A percentile compares a stretch with the other conserved stretches of the same genome.
phyloP scores from a whole-genome alignment of 2,113 vertebrate genomes.

The Paratilapia polleni region DNA sequence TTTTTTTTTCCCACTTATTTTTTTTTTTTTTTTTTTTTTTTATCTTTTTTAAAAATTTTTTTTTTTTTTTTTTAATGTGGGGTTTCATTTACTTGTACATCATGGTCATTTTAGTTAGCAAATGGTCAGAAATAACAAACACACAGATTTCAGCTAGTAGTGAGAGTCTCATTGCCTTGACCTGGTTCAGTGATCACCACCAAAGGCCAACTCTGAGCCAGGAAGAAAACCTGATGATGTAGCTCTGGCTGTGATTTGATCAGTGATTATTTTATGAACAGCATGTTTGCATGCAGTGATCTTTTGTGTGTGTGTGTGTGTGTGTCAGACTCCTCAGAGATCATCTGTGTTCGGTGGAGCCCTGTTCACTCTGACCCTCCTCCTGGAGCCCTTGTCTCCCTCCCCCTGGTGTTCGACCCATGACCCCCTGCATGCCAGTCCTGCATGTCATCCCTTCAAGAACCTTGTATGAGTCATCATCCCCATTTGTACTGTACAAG shows the following conservation, averaged over 20 bases:
- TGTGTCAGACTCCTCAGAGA: slow-evolving; percentile 71
- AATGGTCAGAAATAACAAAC: neutral
- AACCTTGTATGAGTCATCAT: slow-evolving; percentile 39
- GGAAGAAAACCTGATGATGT: neutral
- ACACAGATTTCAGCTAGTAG: neutral
- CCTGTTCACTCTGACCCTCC: slow-evolving; percentile 69
- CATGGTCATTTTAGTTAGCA: neutral
- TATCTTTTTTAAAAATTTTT: no score
- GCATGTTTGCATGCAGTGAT: slow-evolving; percentile 38
- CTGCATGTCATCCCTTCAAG: slow-evolving; percentile 47
- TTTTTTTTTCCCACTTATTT: no score
- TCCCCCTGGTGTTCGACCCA: slow-evolving; percentile 65
- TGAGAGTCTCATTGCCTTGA: neutral
- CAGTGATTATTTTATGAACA: neutral
- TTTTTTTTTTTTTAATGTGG: fast-evolving
- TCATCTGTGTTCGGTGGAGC: slow-evolving; percentile 74
- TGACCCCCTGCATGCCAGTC: slow-evolving; percentile 63
- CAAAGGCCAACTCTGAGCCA: no score
- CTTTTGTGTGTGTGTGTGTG: slow-evolving; percentile 35
- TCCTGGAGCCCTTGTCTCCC: slow-evolving; percentile 58
- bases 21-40: no score
- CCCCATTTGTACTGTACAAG: neutral
- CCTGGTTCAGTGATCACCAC: neutral
- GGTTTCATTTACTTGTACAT: neutral
- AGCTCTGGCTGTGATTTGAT: neutral